Conservation (phyloP, 2,888 invertebrate genomes). For the Ophonus ardosiacus region DNA sequence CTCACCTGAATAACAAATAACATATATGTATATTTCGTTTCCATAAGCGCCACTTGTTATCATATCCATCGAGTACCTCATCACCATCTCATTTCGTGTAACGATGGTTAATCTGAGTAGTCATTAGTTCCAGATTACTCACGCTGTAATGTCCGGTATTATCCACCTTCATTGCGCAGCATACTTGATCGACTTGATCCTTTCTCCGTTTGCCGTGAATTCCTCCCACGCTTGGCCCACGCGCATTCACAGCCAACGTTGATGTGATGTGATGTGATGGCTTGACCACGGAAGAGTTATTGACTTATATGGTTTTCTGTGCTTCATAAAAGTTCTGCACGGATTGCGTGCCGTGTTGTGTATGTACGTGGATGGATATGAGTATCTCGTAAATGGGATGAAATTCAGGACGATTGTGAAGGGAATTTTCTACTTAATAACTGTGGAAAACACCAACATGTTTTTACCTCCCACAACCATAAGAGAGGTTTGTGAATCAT, state of each 20-base stretch:
- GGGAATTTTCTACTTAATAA: too few relatives aligned
- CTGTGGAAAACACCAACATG: too few relatives aligned
- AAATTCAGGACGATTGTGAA: neutral
- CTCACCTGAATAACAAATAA: too few relatives aligned
- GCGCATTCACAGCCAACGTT: neutral
- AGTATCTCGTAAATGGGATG: neutral
- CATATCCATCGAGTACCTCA: neutral
- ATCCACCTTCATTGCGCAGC: neutral
- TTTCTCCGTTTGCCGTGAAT: slow-evolving; percentile 6
- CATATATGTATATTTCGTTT: too few relatives aligned
- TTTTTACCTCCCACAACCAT: too few relatives aligned
- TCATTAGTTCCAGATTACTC: slow-evolving; percentile 24
- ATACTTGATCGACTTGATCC: slow-evolving; percentile 31
- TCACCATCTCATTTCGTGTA: neutral
- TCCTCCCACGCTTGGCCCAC: slow-evolving; percentile 21
- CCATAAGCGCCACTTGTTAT: neutral
- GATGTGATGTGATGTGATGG: slow-evolving; percentile 1
- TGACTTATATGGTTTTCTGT: slow-evolving; percentile 1
- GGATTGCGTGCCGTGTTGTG: neutral
- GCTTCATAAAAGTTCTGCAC: neutral
- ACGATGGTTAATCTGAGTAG: neutral
- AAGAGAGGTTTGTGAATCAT: too few relatives aligned
- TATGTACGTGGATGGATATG: neutral
- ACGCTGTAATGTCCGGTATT: neutral
- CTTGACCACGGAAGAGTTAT: neutral